A percentile compares a stretch with the other conserved stretches of the same genome.
Conservation (phyloP, 2,888 invertebrate genomes). For the Drosophila subquinaria region DNA sequence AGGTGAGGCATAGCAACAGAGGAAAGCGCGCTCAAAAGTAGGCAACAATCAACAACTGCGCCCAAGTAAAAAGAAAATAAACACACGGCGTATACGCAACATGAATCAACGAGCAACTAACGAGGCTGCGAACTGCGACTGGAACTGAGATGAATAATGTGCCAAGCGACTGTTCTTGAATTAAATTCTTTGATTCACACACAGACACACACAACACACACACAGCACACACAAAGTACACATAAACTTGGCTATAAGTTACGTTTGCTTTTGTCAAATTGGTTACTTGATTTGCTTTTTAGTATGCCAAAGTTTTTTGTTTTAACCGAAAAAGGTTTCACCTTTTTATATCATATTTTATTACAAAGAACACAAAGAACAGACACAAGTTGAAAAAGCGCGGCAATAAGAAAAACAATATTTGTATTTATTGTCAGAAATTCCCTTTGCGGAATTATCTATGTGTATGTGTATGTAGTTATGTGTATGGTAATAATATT, state of each 20-base stretch:
- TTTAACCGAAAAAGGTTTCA: slow-evolving; percentile 19
- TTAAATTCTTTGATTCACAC: slow-evolving; percentile 38
- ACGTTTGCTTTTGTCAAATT: slow-evolving; percentile 32
- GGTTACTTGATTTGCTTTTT: slow-evolving; percentile 47
- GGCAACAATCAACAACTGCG: slow-evolving; percentile 78
- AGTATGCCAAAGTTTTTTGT: slow-evolving; percentile 20
- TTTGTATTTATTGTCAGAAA: slow-evolving; percentile 30
- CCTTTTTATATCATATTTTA: slow-evolving; percentile 45
- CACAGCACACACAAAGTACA: slow-evolving; percentile 9
- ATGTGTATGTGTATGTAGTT: slow-evolving; percentile 13
- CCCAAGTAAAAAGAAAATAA: slow-evolving; percentile 50
- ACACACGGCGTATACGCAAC: slow-evolving; percentile 45
- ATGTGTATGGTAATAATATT: slow-evolving; percentile 38
- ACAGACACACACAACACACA: slow-evolving; percentile 21
- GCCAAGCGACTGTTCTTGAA: slow-evolving; percentile 29
- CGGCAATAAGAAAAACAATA: slow-evolving; percentile 30
- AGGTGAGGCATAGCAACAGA: slow-evolving; percentile 43
- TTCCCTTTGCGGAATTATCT: slow-evolving; percentile 20
- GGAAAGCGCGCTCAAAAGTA: slow-evolving; percentile 57
- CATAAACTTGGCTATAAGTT: slow-evolving; percentile 31
- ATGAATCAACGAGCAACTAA: slow-evolving; percentile 49
- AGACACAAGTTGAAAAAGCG: slow-evolving; percentile 30
- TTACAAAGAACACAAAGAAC: slow-evolving; percentile 26
- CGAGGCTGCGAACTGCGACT: slow-evolving; percentile 52
- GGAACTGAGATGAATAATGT: slow-evolving; percentile 41